Evolutionary conservation across 2,888 invertebrate species (phyloP).

Genomic region (Seira musarum): DNA sequence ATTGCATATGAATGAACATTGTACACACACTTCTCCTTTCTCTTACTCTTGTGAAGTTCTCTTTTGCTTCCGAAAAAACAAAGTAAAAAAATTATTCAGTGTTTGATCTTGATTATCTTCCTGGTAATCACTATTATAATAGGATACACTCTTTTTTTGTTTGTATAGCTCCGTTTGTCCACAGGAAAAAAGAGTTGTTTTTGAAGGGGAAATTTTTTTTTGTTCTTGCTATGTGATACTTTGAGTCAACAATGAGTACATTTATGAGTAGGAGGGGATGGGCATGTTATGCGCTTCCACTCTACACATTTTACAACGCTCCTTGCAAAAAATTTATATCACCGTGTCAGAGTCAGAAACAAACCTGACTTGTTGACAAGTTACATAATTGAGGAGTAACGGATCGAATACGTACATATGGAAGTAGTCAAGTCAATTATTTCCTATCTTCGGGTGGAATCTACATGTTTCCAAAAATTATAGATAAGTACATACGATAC

Average conservation of each 20-base stretch:
- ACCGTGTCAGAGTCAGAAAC: too few species aligned
- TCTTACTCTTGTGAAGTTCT: too few species aligned
- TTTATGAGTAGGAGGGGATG: background rate
- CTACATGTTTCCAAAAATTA: too few species aligned
- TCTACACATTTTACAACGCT: too few species aligned
- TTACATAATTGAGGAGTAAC: too few species aligned
- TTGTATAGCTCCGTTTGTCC: background rate
- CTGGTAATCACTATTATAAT: background rate
- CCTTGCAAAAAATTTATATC: too few species aligned
- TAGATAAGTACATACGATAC: too few species aligned
- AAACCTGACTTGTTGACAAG: background rate
- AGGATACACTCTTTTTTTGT: background rate
- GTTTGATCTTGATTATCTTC: background rate
- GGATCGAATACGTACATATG: too few species aligned
- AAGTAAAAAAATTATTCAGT: background rate
- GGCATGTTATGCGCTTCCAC: background rate
- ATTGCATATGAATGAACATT: slow-evolving; percentile 21
- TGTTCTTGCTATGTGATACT: background rate
- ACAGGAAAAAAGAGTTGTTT: background rate
- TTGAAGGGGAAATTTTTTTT: background rate
- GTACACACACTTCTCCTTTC: background rate
- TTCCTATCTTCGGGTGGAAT: too few species aligned
- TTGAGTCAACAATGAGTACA: background rate
- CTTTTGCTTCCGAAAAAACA: too few species aligned
- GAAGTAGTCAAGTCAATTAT: too few species aligned